Percentiles rank a stretch among this genome's conserved stretches.
These are phyloP conservation scores for Polyergus mexicanus DNA, from an alignment of 1,140 invertebrate species.

Conservation along the genomic window DNA sequence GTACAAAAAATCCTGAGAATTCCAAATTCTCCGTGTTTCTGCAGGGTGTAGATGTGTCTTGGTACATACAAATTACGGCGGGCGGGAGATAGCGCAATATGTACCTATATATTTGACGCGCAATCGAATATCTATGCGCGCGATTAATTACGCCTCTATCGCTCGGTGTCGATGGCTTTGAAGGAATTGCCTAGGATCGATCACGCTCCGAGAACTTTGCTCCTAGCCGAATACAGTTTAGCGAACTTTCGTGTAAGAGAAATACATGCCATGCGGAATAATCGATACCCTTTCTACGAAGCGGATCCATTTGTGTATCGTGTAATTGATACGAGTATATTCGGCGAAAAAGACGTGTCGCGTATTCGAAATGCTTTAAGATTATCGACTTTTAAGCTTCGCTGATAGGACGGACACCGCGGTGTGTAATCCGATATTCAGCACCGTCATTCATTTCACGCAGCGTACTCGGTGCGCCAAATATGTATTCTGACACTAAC, in stretches of 20 bases:
- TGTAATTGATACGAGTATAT: not conserved
- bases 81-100: not conserved
- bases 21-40: no score
- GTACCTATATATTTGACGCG: not conserved
- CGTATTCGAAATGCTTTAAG: not conserved
- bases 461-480: constrained; percentile 1
- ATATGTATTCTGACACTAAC: not conserved
- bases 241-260: constrained; percentile 37
- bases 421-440: constrained; percentile 45
- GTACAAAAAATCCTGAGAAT: no score
- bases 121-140: not conserved
- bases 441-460: constrained; percentile 39
- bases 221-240: constrained; percentile 36
- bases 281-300: constrained; percentile 37
- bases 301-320: not conserved
- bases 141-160: constrained; percentile 10
- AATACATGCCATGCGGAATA: constrained; percentile 24
- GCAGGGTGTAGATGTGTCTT: no score
- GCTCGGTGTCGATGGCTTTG: not conserved
- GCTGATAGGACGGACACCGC: not conserved
- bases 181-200: constrained; percentile 9
- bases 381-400: constrained; percentile 23
- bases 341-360: not conserved
- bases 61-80: not conserved
- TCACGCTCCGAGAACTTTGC: constrained; percentile 31